A percentile compares a stretch with the other conserved stretches of the same genome.
Conservation (phyloP, 2,113 vertebrate genomes). For the Sturnira hondurensis region DNA sequence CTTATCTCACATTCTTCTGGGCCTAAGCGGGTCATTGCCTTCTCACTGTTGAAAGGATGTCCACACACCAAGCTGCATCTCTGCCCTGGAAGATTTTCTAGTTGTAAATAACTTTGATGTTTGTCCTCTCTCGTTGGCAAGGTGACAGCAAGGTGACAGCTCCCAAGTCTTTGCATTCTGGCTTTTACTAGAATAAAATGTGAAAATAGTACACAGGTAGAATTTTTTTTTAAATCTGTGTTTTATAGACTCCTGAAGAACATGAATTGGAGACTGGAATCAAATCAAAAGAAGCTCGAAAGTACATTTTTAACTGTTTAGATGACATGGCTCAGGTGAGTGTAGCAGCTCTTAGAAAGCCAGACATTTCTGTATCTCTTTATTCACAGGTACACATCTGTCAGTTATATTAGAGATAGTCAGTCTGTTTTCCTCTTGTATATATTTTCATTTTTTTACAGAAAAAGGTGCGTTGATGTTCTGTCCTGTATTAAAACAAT, state of each 20-base stretch:
- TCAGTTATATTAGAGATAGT: background rate
- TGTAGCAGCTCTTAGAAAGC: background rate
- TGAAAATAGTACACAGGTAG: slow-evolving; percentile 30
- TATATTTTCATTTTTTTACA: slow-evolving; percentile 19
- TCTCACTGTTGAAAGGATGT: background rate
- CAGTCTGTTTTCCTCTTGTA: background rate
- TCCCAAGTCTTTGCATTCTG: slow-evolving; percentile 55
- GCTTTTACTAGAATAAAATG: background rate
- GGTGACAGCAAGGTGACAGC: background rate
- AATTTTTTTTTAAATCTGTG: background rate
- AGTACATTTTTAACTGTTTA: slow-evolving; percentile 99
- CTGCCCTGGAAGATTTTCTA: background rate
- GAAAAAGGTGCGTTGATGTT: background rate
- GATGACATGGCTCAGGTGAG: slow-evolving; percentile 99
- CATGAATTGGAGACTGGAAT: slow-evolving; percentile 97
- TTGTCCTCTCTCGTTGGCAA: slow-evolving; percentile 7
- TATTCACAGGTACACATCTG: background rate
- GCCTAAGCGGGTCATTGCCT: background rate
- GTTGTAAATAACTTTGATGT: slow-evolving; percentile 23
- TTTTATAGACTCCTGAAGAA: slow-evolving; percentile 91
- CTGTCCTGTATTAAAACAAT: background rate
- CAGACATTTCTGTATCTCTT: background rate
- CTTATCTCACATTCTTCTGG: background rate
- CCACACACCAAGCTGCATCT: background rate
- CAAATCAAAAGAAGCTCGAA: slow-evolving; percentile 98